These are phyloP conservation scores for Pithys albifrons DNA, from an alignment of 2,113 vertebrate genomes.

Conservation along the genomic window DNA sequence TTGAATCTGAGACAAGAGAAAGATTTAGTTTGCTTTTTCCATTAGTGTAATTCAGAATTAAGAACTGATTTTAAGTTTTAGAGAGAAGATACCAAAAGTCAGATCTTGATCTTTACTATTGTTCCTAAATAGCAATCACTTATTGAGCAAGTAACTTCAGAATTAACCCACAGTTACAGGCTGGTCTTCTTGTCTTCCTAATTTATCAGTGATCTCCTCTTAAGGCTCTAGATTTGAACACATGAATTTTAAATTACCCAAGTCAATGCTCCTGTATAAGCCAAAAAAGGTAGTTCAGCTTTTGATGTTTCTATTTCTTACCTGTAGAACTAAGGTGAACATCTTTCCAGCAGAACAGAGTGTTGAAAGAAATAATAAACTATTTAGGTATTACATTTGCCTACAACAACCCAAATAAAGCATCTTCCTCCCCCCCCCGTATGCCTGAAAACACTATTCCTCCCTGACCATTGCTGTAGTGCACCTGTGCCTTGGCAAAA, in stretches of 20 bases:
- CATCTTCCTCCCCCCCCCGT: not conserved
- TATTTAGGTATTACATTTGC: not conserved
- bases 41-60: not conserved
- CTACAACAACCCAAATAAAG: not conserved
- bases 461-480: not conserved
- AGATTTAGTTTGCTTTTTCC: not conserved
- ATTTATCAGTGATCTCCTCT: not conserved
- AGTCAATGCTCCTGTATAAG: not conserved
- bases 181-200: not conserved
- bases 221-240: not conserved
- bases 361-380: not conserved
- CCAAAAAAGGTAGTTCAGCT: not conserved
- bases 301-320: not conserved
- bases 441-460: not conserved
- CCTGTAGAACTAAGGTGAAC: not conserved
- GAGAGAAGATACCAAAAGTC: not conserved
- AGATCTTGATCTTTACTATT: not conserved
- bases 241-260: not conserved
- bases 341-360: not conserved
- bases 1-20: not conserved
- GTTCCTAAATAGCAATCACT: not conserved
- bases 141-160: not conserved
- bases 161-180: not conserved
- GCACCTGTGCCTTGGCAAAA: not conserved
- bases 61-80: not conserved